Percentiles rank a stretch among this genome's conserved stretches.
These are phyloP conservation scores for Empis livida DNA, from an alignment of 2,888 invertebrate species.

Conservation along the genomic window DNA sequence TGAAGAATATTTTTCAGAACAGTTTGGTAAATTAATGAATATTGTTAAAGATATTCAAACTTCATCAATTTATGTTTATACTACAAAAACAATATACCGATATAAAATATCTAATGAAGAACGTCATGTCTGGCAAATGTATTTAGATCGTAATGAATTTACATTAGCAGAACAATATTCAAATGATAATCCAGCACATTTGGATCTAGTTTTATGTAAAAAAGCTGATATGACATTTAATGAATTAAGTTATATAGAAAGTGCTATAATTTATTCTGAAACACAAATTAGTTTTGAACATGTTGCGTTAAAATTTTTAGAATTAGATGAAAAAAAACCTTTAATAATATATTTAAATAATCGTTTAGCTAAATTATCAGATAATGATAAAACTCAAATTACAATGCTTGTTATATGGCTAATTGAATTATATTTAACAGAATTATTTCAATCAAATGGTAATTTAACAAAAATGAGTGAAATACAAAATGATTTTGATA, in stretches of 20 bases:
- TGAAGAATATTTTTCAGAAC: conserved; percentile 71
- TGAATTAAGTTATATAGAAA: conserved; percentile 62
- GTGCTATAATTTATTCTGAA: conserved; percentile 80
- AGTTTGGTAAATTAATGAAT: conserved; percentile 64
- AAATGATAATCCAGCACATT: conserved; percentile 61
- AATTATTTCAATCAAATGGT: conserved; percentile 48
- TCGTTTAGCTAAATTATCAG: conserved; percentile 59
- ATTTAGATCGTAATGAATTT: conserved; percentile 72
- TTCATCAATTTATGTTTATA: conserved; percentile 74
- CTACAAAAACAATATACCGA: conserved; percentile 71
- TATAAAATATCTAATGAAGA: conserved; percentile 77
- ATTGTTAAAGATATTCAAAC: conserved; percentile 68
- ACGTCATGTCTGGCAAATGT: conserved; percentile 78
- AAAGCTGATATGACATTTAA: conserved; percentile 79
- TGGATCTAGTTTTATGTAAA: conserved; percentile 72
- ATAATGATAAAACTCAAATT: conserved; percentile 70
- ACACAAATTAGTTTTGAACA: conserved; percentile 90
- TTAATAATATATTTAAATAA: conserved; percentile 76
- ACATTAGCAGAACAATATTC: conserved; percentile 78
- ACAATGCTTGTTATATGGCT: conserved; percentile 94
- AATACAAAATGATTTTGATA: conserved; percentile 61
- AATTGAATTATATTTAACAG: conserved; percentile 79
- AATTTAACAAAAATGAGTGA: conserved; percentile 25
- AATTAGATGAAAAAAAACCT: conserved; percentile 67
- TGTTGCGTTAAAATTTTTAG: conserved; percentile 80